Percentiles rank a stretch among this genome's conserved stretches.
phyloP scores from a whole-genome alignment of 2,113 vertebrate genomes.

The Aix galericulata region DNA sequence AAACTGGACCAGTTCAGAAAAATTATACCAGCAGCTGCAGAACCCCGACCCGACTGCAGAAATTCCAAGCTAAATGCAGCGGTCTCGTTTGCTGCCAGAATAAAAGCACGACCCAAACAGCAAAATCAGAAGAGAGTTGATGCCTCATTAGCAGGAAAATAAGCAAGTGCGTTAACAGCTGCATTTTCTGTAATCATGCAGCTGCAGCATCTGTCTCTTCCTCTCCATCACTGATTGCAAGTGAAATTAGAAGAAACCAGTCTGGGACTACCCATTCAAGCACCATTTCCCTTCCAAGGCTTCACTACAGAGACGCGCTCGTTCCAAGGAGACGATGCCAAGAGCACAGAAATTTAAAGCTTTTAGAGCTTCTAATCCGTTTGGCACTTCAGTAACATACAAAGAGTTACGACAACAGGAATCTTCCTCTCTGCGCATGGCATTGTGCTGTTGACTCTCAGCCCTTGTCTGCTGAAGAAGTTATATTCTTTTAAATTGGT shows the following conservation, averaged over 20 bases:
- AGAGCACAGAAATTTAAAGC: constrained; percentile 15
- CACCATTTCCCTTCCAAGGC: constrained; percentile 41
- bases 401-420: not conserved
- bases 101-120: constrained; percentile 14
- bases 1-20: not conserved
- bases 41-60: not conserved
- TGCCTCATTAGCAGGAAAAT: constrained; percentile 54
- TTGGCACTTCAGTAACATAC: not conserved
- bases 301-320: accelerated
- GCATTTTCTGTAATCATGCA: constrained; percentile 52
- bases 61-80: not conserved
- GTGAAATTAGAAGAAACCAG: constrained; percentile 50
- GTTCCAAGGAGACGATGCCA: not conserved
- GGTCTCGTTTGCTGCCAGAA: not conserved
- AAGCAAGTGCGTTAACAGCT: constrained; percentile 63
- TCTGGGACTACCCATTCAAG: constrained; percentile 40
- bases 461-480: not conserved
- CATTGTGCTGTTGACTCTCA: not conserved
- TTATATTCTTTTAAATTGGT: not conserved
- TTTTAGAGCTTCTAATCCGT: constrained; percentile 28
- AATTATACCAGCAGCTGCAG: not conserved
- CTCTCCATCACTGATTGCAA: constrained; percentile 24
- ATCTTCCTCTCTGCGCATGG: not conserved
- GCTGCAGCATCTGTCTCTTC: constrained; percentile 68
- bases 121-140: constrained; percentile 42